phyloP scores from a whole-genome alignment of 2,113 vertebrate genomes.

The Semicossyphus pulcher region DNA sequence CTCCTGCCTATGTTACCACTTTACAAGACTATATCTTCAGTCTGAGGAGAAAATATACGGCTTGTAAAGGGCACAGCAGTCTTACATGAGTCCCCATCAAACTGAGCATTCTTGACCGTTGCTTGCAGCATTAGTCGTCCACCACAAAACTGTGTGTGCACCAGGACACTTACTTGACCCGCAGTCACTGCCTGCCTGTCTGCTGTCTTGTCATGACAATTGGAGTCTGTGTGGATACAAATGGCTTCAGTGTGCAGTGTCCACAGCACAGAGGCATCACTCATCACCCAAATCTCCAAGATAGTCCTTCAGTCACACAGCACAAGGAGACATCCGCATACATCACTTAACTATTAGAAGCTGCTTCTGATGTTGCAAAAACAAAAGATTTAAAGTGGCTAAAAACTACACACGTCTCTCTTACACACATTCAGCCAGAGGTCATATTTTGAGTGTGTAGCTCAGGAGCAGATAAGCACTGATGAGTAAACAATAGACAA shows the following conservation, averaged over 20 bases:
- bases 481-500: slow-evolving; percentile 58
- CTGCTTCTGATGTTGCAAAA: not conserved
- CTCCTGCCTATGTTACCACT: not conserved
- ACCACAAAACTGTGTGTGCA: slow-evolving; percentile 6
- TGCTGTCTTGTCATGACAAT: slow-evolving; percentile 60
- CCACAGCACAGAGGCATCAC: slow-evolving; percentile 19
- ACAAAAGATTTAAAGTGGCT: not conserved
- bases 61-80: not conserved
- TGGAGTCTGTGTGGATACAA: slow-evolving; percentile 53
- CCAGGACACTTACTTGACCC: slow-evolving; percentile 23
- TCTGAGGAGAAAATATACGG: slow-evolving; percentile 9
- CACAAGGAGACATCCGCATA: not conserved
- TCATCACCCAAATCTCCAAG: slow-evolving; percentile 5
- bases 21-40: not conserved
- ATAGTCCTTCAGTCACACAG: slow-evolving; percentile 31
- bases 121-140: slow-evolving; percentile 12
- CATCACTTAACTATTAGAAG: not conserved
- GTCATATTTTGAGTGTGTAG: slow-evolving; percentile 42
- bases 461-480: slow-evolving; percentile 58
- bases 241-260: slow-evolving; percentile 32
- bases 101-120: slow-evolving; percentile 2
- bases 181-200: slow-evolving; percentile 19
- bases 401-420: not conserved
- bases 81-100: slow-evolving; percentile 26
- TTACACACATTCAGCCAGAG: slow-evolving; percentile 16